Base-by-base conservation (phyloP, 1,140 invertebrate species). In the Trissolcus basalis region DNA sequence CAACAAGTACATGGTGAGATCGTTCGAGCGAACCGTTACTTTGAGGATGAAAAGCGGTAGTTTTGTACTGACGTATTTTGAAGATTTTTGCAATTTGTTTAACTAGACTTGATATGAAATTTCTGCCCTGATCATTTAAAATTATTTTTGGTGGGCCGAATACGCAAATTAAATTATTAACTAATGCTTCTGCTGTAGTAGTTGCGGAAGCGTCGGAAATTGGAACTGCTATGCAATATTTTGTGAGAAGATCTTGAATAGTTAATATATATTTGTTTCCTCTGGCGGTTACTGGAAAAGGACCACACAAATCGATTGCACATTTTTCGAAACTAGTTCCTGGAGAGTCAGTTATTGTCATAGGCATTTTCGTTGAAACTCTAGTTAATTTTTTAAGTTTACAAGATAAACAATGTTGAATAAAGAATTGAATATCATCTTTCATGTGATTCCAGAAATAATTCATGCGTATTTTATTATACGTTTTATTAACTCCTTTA, bases 21-120 rank as follows among this genome's bases (percentile, higher is more conserved):
- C 78, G 43, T 73, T 82, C 80, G 9, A 83, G 3, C 0, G 69
- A 54, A 16, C 76, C 80, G 15, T 83, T 80, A 8, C 67, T 60
- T 60, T 81, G 39, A 6, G 80, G 82, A 27, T 79, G 74, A 41
- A 79, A 80, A 0, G 60, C 43, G 7, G 74, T 80, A 15, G 77
- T 76, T 43, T 75, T 49, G 14, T 77, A 63, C 51, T 82, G 74
- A 44, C 75, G 48, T 15, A 80, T 81, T 43, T 55, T 61, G 16
- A 80, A 69, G 43, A 54, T 32, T 41, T 58, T n/a, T 81, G 54
- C 15, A 7, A 59, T 1, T 36, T 27, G 7, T 1, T 36, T 10
- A 8, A 59, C 15, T 15, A 53, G 12, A 15, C 2, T 1, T 1
- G 5, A 13, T 3, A 53, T 5, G 33, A 53, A 53, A 39, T 53